Percentiles rank a stretch among this genome's conserved stretches.
phyloP scores from a whole-genome alignment of 2,113 vertebrate species.

The Heterotis niloticus region DNA sequence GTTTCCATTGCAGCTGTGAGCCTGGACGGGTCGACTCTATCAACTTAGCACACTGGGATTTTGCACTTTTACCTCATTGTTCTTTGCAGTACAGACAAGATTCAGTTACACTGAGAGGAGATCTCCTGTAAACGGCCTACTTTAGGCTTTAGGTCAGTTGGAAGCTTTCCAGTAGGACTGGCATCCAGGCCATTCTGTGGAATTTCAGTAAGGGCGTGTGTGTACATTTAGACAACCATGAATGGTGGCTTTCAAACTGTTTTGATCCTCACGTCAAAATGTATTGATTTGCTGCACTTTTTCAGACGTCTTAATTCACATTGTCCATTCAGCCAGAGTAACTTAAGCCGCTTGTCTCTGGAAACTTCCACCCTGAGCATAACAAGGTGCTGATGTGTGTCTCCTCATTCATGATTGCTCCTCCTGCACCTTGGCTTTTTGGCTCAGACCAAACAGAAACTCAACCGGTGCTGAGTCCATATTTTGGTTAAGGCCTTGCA shows the following conservation, averaged over 20 bases:
- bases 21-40: too few species aligned
- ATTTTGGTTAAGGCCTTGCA: background rate
- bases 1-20: too few species aligned
- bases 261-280: background rate
- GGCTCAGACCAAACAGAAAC: background rate
- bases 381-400: background rate
- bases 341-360: background rate
- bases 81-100: too few species aligned
- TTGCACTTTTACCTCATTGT: too few species aligned
- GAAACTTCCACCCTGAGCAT: background rate
- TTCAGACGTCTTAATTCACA: background rate
- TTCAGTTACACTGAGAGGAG: too few species aligned
- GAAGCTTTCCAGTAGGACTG: too few species aligned
- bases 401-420: background rate
- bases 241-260: background rate
- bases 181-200: too few species aligned
- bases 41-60: too few species aligned
- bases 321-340: background rate
- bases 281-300: conserved; percentile 11
- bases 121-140: too few species aligned
- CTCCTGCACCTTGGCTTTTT: background rate
- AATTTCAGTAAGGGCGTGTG: background rate
- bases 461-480: background rate
- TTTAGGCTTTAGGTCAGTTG: too few species aligned
- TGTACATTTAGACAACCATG: conserved; percentile 7